phyloP scores from a whole-genome alignment of 64 coral and sea anemone species.

The Astreopora myriophthalma region DNA sequence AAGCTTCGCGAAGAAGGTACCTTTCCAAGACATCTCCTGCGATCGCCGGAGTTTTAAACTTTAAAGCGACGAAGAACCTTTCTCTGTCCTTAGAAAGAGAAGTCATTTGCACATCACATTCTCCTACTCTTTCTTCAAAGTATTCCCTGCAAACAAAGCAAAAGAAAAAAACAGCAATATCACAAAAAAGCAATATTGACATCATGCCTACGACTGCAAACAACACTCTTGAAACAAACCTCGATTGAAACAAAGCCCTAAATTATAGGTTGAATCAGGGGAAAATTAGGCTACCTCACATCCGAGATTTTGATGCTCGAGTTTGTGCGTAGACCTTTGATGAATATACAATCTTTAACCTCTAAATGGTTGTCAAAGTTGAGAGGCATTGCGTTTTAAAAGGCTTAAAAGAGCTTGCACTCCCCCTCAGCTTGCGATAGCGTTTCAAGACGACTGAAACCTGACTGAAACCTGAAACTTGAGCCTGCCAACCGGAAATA shows the following conservation, averaged over 20 bases:
- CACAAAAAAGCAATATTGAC: too few species aligned
- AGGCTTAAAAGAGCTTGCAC: too few species aligned
- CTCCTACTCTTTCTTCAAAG: constrained; percentile 8
- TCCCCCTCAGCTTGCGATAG: neutral
- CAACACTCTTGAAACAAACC: too few species aligned
- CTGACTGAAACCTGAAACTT: too few species aligned
- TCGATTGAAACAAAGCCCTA: too few species aligned
- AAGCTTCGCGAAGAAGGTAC: too few species aligned
- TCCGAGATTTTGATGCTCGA: neutral
- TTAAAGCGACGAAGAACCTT: neutral
- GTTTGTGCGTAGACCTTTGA: neutral
- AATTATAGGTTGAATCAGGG: neutral
- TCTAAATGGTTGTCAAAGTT: neutral
- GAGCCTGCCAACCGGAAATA: too few species aligned
- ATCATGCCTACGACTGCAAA: too few species aligned
- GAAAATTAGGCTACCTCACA: neutral
- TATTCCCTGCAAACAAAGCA: constrained; percentile 15
- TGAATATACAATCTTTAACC: constrained; percentile 7
- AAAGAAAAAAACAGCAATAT: neutral
- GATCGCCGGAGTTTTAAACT: neutral
- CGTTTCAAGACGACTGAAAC: neutral
- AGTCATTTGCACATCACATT: constrained; percentile 1
- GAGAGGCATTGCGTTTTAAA: neutral
- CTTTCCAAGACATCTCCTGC: neutral
- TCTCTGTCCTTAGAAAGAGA: constrained; percentile 6